Conservation (phyloP, 1,140 invertebrate species). For the Drosophila quadrilineata region DNA sequence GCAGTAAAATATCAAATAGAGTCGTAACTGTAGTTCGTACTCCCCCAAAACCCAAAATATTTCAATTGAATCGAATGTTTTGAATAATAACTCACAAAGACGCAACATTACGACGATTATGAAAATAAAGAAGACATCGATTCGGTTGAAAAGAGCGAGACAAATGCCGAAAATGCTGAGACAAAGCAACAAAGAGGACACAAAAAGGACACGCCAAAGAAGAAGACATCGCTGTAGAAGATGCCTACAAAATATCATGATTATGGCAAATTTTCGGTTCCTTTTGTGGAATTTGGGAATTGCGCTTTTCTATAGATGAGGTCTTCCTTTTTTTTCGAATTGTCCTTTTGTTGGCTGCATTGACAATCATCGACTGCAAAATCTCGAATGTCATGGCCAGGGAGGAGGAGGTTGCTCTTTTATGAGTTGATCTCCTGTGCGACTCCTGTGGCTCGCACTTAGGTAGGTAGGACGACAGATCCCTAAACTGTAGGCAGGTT, state of each 20-base stretch:
- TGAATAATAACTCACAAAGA: constrained; percentile 46
- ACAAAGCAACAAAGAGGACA: constrained; percentile 7
- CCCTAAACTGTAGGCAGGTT: constrained; percentile 75
- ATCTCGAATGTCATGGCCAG: constrained; percentile 68
- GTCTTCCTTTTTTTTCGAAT: too few relatives aligned
- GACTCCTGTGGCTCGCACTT: background rate
- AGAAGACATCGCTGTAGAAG: constrained; percentile 14
- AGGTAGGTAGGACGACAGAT: constrained; percentile 1
- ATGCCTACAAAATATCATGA: constrained; percentile 52
- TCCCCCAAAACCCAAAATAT: background rate
- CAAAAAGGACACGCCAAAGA: constrained; percentile 5
- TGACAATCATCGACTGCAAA: constrained; percentile 74
- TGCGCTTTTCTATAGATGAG: constrained; percentile 62
- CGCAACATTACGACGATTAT: constrained; percentile 71
- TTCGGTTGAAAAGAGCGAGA: constrained; percentile 27
- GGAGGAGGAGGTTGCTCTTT: constrained; percentile 45
- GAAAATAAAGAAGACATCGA: constrained; percentile 31
- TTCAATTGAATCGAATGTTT: constrained; percentile 24
- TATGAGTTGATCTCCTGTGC: constrained; percentile 21
- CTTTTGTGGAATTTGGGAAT: constrained; percentile 56
- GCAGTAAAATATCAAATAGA: background rate
- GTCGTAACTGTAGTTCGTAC: background rate
- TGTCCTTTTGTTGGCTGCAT: constrained; percentile 46
- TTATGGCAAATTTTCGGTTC: constrained; percentile 74
- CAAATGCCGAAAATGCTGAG: background rate